Conservation (phyloP, 2,113 vertebrate genomes). For the Campylomormyrus tamandua region DNA sequence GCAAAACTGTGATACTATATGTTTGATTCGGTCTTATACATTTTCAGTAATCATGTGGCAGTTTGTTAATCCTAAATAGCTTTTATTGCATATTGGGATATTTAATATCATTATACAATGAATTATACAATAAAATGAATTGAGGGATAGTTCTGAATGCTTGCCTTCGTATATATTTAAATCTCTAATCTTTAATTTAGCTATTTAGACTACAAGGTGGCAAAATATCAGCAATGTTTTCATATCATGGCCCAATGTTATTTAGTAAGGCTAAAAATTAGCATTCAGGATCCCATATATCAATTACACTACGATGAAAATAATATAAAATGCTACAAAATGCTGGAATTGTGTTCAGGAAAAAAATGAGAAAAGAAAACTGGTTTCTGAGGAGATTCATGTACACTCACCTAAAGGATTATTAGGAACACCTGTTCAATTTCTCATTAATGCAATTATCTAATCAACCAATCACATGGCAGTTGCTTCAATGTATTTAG, state of each 20-base stretch:
- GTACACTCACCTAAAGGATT: no score
- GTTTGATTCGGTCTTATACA: neutral
- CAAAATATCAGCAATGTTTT: neutral
- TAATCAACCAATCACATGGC: no score
- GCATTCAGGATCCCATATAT: neutral
- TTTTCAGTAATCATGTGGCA: neutral
- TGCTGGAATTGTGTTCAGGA: neutral
- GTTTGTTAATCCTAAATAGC: neutral
- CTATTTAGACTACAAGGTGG: neutral
- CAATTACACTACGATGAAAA: neutral
- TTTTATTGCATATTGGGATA: neutral
- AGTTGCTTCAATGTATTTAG: no score
- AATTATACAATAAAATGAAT: neutral
- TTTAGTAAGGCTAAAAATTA: neutral
- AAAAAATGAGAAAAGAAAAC: neutral
- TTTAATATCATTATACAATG: neutral
- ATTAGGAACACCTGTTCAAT: no score
- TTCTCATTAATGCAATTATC: no score
- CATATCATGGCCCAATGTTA: neutral
- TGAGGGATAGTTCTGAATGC: neutral
- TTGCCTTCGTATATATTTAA: neutral
- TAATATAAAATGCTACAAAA: neutral
- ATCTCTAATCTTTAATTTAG: neutral
- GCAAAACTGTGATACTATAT: neutral
- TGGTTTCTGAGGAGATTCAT: neutral